These are phyloP conservation scores for Spodoptera picta DNA, from an alignment of 2,888 invertebrate genomes.

Conservation along the genomic window DNA sequence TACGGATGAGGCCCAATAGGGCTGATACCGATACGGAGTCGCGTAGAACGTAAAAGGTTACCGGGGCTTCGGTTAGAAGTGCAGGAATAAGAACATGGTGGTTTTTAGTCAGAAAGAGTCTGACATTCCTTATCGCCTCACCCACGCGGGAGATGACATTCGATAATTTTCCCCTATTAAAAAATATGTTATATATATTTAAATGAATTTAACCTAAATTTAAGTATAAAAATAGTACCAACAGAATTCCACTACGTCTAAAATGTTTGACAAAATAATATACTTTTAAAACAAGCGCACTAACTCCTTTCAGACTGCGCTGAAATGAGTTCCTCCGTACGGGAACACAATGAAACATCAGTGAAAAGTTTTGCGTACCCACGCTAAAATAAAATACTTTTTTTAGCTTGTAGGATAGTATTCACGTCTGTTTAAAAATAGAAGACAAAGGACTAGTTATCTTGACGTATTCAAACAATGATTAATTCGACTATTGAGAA, in stretches of 20 bases:
- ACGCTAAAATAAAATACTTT: constrained; percentile 39
- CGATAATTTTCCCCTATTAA: too few relatives aligned
- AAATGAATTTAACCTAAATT: too few relatives aligned
- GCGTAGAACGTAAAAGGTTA: too few relatives aligned
- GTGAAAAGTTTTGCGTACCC: constrained; percentile 19
- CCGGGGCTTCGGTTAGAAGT: too few relatives aligned
- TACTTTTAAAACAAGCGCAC: constrained; percentile 5
- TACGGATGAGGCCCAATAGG: too few relatives aligned
- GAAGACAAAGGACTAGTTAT: constrained; percentile 2
- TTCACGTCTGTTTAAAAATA: neutral
- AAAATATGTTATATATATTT: too few relatives aligned
- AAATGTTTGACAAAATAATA: constrained; percentile 22
- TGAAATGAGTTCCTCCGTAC: constrained; percentile 14
- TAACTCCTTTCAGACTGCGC: constrained; percentile 10
- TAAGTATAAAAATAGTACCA: neutral
- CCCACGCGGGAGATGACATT: too few relatives aligned
- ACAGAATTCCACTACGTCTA: neutral
- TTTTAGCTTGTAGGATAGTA: constrained; percentile 8
- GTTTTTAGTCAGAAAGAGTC: too few relatives aligned
- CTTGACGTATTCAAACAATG: too few relatives aligned
- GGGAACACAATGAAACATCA: constrained; percentile 13
- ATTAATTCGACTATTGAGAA: neutral
- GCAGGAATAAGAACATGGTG: too few relatives aligned
- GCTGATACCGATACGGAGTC: too few relatives aligned
- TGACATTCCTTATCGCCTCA: too few relatives aligned